Evolutionary conservation across 2,113 vertebrate genomes (phyloP).

Genomic region (Laticauda colubrina): DNA sequence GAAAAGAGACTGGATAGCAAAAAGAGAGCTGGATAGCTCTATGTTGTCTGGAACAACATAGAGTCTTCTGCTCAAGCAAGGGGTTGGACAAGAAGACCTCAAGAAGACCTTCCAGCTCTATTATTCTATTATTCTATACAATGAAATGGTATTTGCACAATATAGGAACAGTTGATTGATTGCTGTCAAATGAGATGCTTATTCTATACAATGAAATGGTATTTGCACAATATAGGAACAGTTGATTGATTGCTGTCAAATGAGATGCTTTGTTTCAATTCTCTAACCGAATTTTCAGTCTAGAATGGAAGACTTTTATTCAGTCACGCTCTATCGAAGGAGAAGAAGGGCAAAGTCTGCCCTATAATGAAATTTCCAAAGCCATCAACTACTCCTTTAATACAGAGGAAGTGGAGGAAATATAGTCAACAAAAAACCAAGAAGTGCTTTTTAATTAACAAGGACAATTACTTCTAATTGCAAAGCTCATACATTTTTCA

Average conservation of each 20-base stretch:
- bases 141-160: background rate
- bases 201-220: background rate
- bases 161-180: background rate
- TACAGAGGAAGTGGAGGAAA: slow-evolving; percentile 16
- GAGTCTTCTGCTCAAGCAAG: background rate
- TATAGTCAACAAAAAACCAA: slow-evolving; percentile 67
- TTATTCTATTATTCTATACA: background rate
- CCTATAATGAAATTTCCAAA: slow-evolving; percentile 52
- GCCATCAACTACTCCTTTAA: slow-evolving; percentile 52
- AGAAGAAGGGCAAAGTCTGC: background rate
- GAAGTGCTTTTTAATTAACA: slow-evolving; percentile 72
- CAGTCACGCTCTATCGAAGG: slow-evolving; percentile 24
- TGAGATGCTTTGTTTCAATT: background rate
- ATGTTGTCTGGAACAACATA: background rate
- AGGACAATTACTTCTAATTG: slow-evolving; percentile 72
- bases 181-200: background rate
- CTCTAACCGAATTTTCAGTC: background rate
- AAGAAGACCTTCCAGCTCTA: background rate
- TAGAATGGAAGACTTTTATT: slow-evolving; percentile 1
- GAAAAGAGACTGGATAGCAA: background rate
- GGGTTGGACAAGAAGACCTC: no score
- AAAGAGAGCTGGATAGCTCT: no score
- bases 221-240: background rate
- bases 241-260: background rate
- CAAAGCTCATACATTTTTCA: slow-evolving; percentile 70